These are phyloP conservation scores for Drymonia ruficornis DNA, from an alignment of 2,888 invertebrate genomes.

Conservation along the genomic window DNA sequence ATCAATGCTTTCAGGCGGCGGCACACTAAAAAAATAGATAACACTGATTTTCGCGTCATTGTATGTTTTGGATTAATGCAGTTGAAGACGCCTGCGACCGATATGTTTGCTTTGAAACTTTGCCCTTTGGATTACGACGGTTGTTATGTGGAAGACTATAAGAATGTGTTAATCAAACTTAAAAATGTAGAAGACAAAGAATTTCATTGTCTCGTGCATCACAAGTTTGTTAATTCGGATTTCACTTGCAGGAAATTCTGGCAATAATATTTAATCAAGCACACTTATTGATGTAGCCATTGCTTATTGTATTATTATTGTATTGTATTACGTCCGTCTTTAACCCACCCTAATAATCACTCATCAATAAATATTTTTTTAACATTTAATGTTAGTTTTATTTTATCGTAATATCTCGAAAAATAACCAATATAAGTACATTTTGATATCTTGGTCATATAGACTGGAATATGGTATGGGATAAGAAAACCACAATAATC, in stretches of 20 bases:
- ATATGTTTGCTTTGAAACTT: conserved; percentile 39
- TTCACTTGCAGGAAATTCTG: conserved; percentile 19
- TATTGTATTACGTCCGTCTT: no score
- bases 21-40: background rate
- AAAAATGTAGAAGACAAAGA: conserved; percentile 36
- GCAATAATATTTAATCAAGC: background rate
- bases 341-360: no score
- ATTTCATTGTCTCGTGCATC: conserved; percentile 34
- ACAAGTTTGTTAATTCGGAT: conserved; percentile 35
- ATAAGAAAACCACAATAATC: conserved; percentile 33
- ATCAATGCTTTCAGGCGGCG: background rate
- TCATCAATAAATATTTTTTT: no score
- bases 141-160: conserved; percentile 20
- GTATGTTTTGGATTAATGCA: conserved; percentile 19
- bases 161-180: conserved; percentile 30
- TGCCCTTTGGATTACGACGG: conserved; percentile 27
- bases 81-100: conserved; percentile 30
- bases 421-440: no score
- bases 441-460: no score
- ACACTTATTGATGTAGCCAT: no score
- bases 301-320: background rate
- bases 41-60: conserved; percentile 12
- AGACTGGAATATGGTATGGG: background rate
- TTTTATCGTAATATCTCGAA: no score
- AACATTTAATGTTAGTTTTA: no score